Evolutionary conservation across 2,113 vertebrate genomes (phyloP), one percentile per base, ranked within the genome.

Genomic region (Callithrix jacchus): DNA sequence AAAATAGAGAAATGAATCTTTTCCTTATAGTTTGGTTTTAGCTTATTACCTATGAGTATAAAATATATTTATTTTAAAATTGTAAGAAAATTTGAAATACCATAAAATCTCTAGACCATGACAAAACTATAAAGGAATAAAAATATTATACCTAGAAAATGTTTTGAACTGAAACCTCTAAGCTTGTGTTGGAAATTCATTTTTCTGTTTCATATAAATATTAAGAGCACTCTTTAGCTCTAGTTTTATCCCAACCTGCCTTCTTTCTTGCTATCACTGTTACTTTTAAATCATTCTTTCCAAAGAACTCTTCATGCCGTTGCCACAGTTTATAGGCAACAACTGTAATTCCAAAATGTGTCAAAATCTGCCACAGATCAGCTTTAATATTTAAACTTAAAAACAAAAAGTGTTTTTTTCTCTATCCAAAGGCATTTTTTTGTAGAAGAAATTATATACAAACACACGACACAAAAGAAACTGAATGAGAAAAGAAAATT

Each of bases 371-470:
- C 96, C 95, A 94, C 85, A 87, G 88, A 97, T 97, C 88, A 71
- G 95, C 95, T 98, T 93, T 54, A 95, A 97, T 97, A 96, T 96
- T 94, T 97, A 97, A 97, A 76, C 77, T 96, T 90, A 93, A 92
- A 96, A 70, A 84, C 52, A 96, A 54, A 47, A 76, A 66, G 61
- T 79, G 82, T 80, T 74, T 95, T 95, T 89, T 77, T 70, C 58
- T 96, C 92, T 95, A 95, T 97, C 85, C 91, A 96, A 98, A 97
- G 96, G 68, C 71, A 47, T 89, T 87, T 95, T 95, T 90, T 90
- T 76, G 45, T 93, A 96, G 91, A 97, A 98, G 93, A 98, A 97
- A 98, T 97, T 97, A 97, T 97, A 97, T 94, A 96, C 71, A 94
- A 93, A 95, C 74, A 95, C 32, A 86, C 79, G 68, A 91, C 91